Percentiles rank a stretch among this genome's conserved stretches.
Conservation (phyloP, 2,888 invertebrate species). For the Apamea anceps region DNA sequence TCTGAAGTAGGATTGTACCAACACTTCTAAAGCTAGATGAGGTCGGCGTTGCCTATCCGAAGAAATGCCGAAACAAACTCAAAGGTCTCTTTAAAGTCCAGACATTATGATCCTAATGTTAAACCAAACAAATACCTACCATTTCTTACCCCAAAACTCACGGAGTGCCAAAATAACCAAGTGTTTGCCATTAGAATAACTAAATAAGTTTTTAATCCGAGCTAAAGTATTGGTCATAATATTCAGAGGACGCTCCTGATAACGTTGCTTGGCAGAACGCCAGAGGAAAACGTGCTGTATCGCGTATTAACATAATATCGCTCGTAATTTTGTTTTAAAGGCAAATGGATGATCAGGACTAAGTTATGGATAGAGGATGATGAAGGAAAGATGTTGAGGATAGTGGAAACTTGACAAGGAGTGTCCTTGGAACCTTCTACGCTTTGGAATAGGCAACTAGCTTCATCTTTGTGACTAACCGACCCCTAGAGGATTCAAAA, state of each 20-base stretch:
- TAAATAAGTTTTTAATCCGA: constrained; percentile 71
- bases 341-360: constrained; percentile 52
- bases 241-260: constrained; percentile 66
- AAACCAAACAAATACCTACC: background rate
- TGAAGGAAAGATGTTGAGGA: background rate
- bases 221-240: constrained; percentile 70
- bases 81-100: background rate
- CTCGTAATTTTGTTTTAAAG: constrained; percentile 56
- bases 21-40: background rate
- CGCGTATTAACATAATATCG: constrained; percentile 62
- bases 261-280: constrained; percentile 64
- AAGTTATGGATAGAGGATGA: constrained; percentile 14
- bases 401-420: background rate
- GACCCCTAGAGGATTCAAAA: too few species aligned
- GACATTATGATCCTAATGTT: background rate
- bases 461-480: background rate
- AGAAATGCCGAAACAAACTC: background rate
- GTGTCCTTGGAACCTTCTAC: background rate
- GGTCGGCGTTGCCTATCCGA: background rate
- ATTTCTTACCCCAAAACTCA: constrained; percentile 17
- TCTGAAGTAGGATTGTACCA: background rate
- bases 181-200: constrained; percentile 60
- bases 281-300: constrained; percentile 56
- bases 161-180: constrained; percentile 52
- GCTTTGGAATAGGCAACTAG: background rate